A percentile compares a stretch with the other conserved stretches of the same genome.
Evolutionary conservation across 2,888 invertebrate species (phyloP).

Genomic region (Aricia artaxerxes): DNA sequence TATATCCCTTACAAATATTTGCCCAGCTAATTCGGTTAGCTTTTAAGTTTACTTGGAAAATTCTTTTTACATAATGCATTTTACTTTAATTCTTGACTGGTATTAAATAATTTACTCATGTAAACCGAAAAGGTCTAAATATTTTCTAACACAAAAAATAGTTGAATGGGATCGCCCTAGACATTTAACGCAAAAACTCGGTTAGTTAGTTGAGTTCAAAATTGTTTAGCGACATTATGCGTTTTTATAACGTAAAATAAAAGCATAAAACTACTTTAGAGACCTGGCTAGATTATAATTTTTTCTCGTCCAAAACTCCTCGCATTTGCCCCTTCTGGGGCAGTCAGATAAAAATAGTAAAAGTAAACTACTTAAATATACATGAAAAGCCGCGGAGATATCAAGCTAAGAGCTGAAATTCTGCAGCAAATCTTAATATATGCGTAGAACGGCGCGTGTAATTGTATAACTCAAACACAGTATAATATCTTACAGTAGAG

Average conservation of each 20-base stretch:
- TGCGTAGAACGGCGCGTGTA: slow-evolving; percentile 24
- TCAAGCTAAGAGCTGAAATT: neutral
- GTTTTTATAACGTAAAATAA: too few relatives aligned
- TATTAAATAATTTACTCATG: neutral
- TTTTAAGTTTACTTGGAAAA: neutral
- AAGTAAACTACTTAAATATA: neutral
- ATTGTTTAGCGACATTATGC: too few relatives aligned
- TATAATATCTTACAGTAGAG: neutral
- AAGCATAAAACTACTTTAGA: too few relatives aligned
- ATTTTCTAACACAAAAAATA: too few relatives aligned
- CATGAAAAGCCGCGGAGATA: neutral
- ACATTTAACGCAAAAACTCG: too few relatives aligned
- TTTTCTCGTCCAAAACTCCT: neutral
- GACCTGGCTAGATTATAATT: neutral
- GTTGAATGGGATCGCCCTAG: too few relatives aligned
- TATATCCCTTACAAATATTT: slow-evolving; percentile 8
- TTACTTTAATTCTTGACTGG: neutral
- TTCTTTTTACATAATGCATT: neutral
- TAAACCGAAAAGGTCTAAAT: too few relatives aligned
- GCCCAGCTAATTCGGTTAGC: neutral
- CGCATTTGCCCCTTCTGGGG: neutral
- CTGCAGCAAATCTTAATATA: slow-evolving; percentile 18
- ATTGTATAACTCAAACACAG: slow-evolving; percentile 18
- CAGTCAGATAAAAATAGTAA: neutral
- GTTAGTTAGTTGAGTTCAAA: too few relatives aligned